Base-by-base conservation (phyloP, 2,888 invertebrate genomes). In the Idaea straminata region DNA sequence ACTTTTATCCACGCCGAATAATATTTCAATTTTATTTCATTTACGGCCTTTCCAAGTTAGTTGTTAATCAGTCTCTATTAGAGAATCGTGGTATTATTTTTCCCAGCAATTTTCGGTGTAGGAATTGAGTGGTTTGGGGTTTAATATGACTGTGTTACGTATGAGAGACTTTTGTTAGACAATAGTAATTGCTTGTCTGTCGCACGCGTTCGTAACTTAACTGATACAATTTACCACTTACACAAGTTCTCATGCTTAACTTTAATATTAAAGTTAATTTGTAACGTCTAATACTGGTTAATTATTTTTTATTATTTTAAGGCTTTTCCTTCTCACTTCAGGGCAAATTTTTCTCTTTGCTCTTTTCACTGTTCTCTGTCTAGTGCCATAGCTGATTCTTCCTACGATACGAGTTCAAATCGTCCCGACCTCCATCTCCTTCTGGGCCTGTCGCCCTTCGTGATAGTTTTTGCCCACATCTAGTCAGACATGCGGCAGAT, bases 121-220 rank as follows among this genome's bases (percentile, higher is more conserved):
- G 1, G 47, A 47, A 47, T 47, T 47, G 10, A 47, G 47, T 47
- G 47, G 47, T 47, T 10, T 10, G 47, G 7, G 47, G 47, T 7
- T n/a, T 47, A 13, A 6, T 47, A 7, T 13, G 47, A 47, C 13
- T 47, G 47, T 10, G 47, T 47, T 47, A 47, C 10, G 47, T 47
- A 47, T 13, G 13, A 10, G 47, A 10, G 47, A 47, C 10, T 47
- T 47, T 47, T 7, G 47, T 47, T 47, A 47, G 47, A 47, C 47
- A 47, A 47, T 47, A 47, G 47, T 47, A 47, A 47, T 47, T 47
- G 47, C 47, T 47, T 47, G 47, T 47, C 47, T 47, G 47, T 47
- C 47, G 47, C 47, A 47, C 47, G 47, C 47, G 47, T 47, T 47
- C 13, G 47, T 47, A 47, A 10, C 47, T 47, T 47, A 47, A 47